Base-by-base conservation (phyloP, 1,140 invertebrate species). In the Eciton burchellii region DNA sequence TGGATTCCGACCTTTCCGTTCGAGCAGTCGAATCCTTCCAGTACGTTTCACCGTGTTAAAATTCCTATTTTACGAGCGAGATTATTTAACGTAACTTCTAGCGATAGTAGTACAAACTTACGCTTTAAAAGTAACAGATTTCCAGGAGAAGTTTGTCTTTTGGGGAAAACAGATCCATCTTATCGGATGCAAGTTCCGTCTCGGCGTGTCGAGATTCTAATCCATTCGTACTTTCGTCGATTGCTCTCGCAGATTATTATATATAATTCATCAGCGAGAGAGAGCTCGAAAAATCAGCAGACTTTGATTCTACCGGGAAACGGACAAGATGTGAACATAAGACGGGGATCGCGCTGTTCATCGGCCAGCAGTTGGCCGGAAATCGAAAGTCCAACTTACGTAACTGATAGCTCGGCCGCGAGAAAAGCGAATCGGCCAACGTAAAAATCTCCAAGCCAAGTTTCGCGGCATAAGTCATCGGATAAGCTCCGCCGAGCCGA, bases 401-500 rank as follows among this genome's bases (percentile, higher is more conserved):
- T 79, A 35, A 45, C 63, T 21, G 63, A n/a, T 56, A 45, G 70
- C 74, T 70, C 52, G 49, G 35, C 35, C 41, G 35, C 29, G 74
- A 79, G 79, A 68, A 72, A 83, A 84, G 83, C 62, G 82, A 74
- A 87, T 62, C 60, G 72, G 19, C 47, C 54, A 29, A 45, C 60
- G 43, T 81, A 86, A 83, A 86, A 86, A 86, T 86, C 66, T 19
- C n/a, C 24, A 35, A 35, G 14, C 66, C 11, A 86, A 87, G 57
- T 86, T 87, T 62, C 19, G 6, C 26, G 29, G 6, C 49, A 57
- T 87, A 86, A 83, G 47, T 87, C 85, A 87, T 47, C 54, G 73
- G 81, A 86, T 86, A 83, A 83, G 66, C 62, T 70, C 14, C 41
- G 84, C 26, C 35, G 47, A 77, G 72, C 56, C 57, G 26, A 47